Evolutionary conservation across 2,797 vertebrate genomes (phyloP).

Genomic region (Acipenser transmontanus): DNA sequence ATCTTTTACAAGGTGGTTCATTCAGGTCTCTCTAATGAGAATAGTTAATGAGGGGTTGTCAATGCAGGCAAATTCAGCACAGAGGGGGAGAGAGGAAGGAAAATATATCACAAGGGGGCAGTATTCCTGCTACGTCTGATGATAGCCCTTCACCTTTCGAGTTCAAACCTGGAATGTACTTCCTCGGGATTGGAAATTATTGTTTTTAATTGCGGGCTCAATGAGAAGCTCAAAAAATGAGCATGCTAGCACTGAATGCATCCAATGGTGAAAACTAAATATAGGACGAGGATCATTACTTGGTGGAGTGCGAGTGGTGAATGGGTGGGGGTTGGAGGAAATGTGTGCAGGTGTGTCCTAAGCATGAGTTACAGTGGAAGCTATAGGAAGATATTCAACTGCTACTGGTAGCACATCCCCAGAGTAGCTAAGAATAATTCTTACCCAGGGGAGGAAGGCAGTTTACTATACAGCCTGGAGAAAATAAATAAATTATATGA

Average conservation of each 20-base stretch:
- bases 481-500: no score
- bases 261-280: no score
- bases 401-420: slow-evolving; percentile 3
- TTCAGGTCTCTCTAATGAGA: background rate
- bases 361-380: slow-evolving; percentile 2
- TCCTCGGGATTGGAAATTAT: no score
- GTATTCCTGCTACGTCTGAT: no score
- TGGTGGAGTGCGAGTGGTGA: no score
- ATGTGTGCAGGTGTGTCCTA: slow-evolving; percentile 17
- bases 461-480: no score
- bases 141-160: no score
- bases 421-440: slow-evolving; percentile 2
- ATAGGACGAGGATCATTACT: no score
- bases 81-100: no score
- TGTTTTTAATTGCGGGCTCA: background rate
- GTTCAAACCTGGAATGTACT: no score
- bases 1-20: background rate
- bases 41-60: background rate
- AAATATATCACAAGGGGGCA: no score
- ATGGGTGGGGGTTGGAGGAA: slow-evolving; percentile 4
- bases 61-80: background rate
- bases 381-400: slow-evolving; percentile 4
- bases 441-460: background rate
- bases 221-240: slow-evolving; percentile 16
- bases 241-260: background rate